Conservation (phyloP, 2,888 invertebrate species). For the Sthenelais limicola region DNA sequence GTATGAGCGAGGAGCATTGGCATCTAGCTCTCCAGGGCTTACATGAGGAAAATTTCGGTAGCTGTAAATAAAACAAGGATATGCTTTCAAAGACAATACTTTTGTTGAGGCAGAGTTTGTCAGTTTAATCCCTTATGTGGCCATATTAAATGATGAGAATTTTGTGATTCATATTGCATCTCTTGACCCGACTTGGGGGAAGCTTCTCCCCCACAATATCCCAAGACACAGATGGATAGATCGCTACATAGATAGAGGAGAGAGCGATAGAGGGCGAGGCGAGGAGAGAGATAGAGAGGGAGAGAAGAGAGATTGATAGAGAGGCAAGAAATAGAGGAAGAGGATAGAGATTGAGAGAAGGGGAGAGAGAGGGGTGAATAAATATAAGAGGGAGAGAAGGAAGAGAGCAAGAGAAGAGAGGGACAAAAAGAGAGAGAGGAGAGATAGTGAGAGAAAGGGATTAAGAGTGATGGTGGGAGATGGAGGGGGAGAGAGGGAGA, state of each 20-base stretch:
- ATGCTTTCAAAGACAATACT: background rate
- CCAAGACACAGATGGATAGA: no score
- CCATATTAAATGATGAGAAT: background rate
- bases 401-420: no score
- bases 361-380: no score
- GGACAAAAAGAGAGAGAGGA: background rate
- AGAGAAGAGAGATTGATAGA: no score
- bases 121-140: background rate
- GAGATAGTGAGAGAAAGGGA: background rate
- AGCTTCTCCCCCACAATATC: no score
- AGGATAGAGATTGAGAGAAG: no score
- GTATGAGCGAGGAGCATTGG: constrained; percentile 69
- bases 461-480: background rate
- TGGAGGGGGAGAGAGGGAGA: background rate
- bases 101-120: background rate
- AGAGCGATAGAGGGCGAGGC: no score
- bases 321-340: no score
- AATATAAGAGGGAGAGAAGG: no score
- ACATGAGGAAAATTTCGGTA: constrained; percentile 74
- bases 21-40: constrained; percentile 64
- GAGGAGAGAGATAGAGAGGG: no score
- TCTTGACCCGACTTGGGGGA: no score
- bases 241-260: no score
- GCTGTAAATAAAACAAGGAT: constrained; percentile 54
- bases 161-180: background rate